Percentiles rank a stretch among this genome's conserved stretches.
Evolutionary conservation across 2,113 vertebrate genomes (phyloP).

Genomic region (Rhinolophus sinicus): DNA sequence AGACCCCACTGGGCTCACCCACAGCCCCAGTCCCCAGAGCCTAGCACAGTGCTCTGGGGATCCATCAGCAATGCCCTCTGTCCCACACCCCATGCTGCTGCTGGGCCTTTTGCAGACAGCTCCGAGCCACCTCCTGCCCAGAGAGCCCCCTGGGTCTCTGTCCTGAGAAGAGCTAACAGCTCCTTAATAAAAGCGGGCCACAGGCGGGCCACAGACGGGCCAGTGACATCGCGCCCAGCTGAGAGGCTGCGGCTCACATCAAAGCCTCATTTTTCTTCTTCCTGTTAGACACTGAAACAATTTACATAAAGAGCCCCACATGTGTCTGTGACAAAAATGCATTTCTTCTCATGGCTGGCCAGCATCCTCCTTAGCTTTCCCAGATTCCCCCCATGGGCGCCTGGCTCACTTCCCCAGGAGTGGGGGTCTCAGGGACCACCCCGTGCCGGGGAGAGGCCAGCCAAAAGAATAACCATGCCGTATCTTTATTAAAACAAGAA

Average conservation of each 20-base stretch:
- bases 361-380: neutral
- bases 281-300: neutral
- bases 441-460: neutral
- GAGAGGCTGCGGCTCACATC: conserved; percentile 47
- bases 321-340: conserved; percentile 43
- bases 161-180: conserved; percentile 80
- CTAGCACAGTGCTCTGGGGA: too few species aligned
- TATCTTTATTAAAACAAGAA: neutral
- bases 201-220: conserved; percentile 72
- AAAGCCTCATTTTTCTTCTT: conserved; percentile 62
- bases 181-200: conserved; percentile 80
- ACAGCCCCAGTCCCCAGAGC: neutral
- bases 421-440: neutral
- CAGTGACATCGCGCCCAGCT: conserved; percentile 73
- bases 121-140: neutral
- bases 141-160: conserved; percentile 76
- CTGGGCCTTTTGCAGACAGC: neutral
- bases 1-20: neutral
- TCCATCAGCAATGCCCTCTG: neutral
- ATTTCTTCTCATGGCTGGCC: neutral
- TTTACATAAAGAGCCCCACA: conserved; percentile 64
- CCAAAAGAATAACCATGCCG: neutral
- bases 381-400: neutral
- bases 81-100: neutral
- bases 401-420: neutral